phyloP scores from a whole-genome alignment of 2,888 invertebrate genomes.

The Cheilosia scutellata region DNA sequence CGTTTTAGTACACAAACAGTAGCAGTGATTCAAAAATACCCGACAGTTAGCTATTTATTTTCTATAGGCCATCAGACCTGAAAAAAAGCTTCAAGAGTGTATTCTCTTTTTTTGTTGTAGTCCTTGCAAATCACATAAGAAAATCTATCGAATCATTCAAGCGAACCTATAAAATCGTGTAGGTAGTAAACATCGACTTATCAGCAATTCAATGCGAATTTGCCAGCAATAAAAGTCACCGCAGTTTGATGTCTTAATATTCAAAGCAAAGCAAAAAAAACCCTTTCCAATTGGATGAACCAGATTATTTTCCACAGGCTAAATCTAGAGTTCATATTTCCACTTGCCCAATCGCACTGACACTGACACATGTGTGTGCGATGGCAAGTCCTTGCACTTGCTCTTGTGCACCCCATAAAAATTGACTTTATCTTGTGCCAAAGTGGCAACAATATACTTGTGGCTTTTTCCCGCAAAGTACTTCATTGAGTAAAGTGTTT shows the following conservation, averaged over 20 bases:
- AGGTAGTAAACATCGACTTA: too few relatives aligned
- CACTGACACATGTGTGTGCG: background rate
- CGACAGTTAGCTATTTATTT: too few relatives aligned
- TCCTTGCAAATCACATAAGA: too few relatives aligned
- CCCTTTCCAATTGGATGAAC: slow-evolving; percentile 54
- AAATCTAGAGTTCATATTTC: slow-evolving; percentile 59
- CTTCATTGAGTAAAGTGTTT: slow-evolving; percentile 57
- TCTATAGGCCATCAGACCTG: too few relatives aligned
- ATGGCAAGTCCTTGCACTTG: slow-evolving; percentile 34
- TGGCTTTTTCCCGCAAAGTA: slow-evolving; percentile 11
- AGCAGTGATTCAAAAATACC: too few relatives aligned
- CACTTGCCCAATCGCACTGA: slow-evolving; percentile 18
- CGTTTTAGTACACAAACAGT: too few relatives aligned
- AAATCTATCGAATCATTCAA: too few relatives aligned
- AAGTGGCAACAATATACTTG: slow-evolving; percentile 55
- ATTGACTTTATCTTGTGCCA: slow-evolving; percentile 59
- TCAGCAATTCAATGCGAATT: too few relatives aligned
- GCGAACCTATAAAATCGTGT: too few relatives aligned
- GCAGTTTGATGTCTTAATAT: slow-evolving; percentile 42
- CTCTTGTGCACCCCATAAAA: slow-evolving; percentile 65
- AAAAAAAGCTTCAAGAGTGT: too few relatives aligned
- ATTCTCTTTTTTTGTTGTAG: too few relatives aligned
- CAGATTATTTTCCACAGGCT: slow-evolving; percentile 18
- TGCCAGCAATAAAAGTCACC: slow-evolving; percentile 17
- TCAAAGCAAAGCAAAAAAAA: background rate